A percentile compares a stretch with the other conserved stretches of the same genome.
phyloP scores from a whole-genome alignment of 2,797 vertebrate genomes.

The Girardinus metallicus region DNA sequence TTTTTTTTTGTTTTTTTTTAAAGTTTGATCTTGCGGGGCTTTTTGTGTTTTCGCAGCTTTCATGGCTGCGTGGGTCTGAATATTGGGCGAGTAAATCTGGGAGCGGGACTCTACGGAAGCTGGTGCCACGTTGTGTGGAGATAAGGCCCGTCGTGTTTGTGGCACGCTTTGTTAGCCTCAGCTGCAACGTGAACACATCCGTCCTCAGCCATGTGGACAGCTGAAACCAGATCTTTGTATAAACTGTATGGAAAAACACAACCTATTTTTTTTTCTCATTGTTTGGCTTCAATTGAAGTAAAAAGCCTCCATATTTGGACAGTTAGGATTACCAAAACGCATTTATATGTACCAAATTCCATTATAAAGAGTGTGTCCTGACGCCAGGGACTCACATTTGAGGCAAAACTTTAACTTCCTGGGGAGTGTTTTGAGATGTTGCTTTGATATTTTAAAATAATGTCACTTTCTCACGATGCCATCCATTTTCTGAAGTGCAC shows the following conservation, averaged over 20 bases:
- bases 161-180: conserved; percentile 20
- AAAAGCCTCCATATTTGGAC: not conserved
- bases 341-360: not conserved
- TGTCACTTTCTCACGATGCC: not conserved
- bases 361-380: not conserved
- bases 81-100: conserved; percentile 10
- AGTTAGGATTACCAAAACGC: not conserved
- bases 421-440: not conserved
- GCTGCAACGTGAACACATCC: conserved; percentile 27
- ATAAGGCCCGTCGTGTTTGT: conserved; percentile 19
- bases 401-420: not conserved
- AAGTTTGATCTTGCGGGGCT: conserved; percentile 9
- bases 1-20: not conserved
- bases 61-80: not conserved
- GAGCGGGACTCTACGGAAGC: conserved; percentile 11
- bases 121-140: conserved; percentile 13
- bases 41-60: conserved; percentile 1
- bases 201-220: conserved; percentile 24
- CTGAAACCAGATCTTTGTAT: not conserved
- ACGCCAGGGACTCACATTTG: not conserved
- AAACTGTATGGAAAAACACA: not conserved
- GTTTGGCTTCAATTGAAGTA: not conserved
- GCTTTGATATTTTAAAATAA: not conserved
- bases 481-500: not conserved
- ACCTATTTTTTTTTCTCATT: not conserved